Evolutionary conservation across 2,113 vertebrate genomes (phyloP), one percentile per base, ranked within the genome.

Genomic region (Cochlearius cochlearius): DNA sequence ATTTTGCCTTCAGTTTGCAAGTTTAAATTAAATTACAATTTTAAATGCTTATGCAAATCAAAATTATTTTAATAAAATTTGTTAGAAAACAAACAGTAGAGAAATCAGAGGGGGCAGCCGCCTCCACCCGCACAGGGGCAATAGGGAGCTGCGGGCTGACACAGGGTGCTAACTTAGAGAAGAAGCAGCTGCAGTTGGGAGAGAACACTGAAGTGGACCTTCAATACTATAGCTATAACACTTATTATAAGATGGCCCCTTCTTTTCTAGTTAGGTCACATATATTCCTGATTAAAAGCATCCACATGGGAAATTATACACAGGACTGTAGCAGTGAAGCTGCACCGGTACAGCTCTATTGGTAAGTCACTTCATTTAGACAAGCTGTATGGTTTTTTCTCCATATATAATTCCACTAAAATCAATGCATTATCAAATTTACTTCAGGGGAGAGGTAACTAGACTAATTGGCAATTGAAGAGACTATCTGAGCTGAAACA

Each of bases 221-320:
- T 92, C 84, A 78, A 86, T 66, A 50, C 34, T 87, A 74, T 39
- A 88, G 29, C 80, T 86, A 16, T 77, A 79, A 79, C 13, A 43
- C 41, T 90, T 90, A 62, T 56, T 74, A 38, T 39, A 69, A 86
- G 76, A 86, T 60, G 34, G 72, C 38, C 69, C 47, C 71, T 92
- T 95, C 47, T 74, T 92, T 95, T 83, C 89, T 94, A 91, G 56
- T 38, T 76, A 90, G 73, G 90, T 86, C 63, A 86, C 82, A 88
- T 88, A 93, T 73, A 86, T 82, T 91, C 25, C 73, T 87, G 91
- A 97, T 95, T 91, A 91, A 96, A 94, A 95, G 62, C 77, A 79
- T 78, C 69, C 84, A 90, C 87, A 67, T 82, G 84, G 91, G 93
- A 92, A 95, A 92, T 96, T 74, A 86, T 52, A 73, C 41, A 47